Evolutionary conservation across 1,140 invertebrate species (phyloP).

Genomic region (Littorina saxatilis): DNA sequence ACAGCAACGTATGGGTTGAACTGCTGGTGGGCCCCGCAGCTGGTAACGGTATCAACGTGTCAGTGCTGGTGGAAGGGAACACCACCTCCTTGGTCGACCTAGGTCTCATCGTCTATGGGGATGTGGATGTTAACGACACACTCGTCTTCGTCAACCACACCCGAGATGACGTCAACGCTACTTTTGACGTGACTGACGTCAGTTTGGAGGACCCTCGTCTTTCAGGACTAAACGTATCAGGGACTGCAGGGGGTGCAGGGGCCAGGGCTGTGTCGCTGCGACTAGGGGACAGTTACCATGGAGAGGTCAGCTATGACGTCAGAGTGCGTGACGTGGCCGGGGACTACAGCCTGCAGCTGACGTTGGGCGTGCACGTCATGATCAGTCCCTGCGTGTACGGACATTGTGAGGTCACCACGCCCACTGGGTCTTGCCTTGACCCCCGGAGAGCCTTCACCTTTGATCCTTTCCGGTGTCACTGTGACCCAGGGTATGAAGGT

Average conservation of each 20-base stretch:
- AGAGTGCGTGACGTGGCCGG: neutral
- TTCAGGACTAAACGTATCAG: neutral
- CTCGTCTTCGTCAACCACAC: neutral
- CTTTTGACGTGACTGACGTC: neutral
- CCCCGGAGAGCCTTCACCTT: slow-evolving; percentile 26
- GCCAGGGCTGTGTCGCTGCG: neutral
- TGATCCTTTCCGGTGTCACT: slow-evolving; percentile 34
- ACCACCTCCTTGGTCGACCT: slow-evolving; percentile 20
- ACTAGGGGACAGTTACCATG: neutral
- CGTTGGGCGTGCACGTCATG: slow-evolving; percentile 30
- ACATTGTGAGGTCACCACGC: slow-evolving; percentile 16
- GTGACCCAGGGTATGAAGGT: slow-evolving; percentile 43
- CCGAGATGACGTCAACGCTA: neutral
- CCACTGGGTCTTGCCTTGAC: slow-evolving; percentile 15
- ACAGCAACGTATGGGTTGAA: neutral
- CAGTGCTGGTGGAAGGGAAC: slow-evolving; percentile 13
- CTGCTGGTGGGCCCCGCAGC: slow-evolving; percentile 16
- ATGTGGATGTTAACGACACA: slow-evolving; percentile 19
- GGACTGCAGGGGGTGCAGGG: neutral
- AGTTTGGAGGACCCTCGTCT: neutral
- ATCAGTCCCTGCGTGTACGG: slow-evolving; percentile 42
- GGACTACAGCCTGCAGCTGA: slow-evolving; percentile 29
- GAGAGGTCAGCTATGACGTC: neutral
- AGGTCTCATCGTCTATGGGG: neutral
- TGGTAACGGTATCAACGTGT: slow-evolving; percentile 14